Base-by-base conservation (phyloP, 2,113 vertebrate genomes). In the Nerophis lumbriciformis region DNA sequence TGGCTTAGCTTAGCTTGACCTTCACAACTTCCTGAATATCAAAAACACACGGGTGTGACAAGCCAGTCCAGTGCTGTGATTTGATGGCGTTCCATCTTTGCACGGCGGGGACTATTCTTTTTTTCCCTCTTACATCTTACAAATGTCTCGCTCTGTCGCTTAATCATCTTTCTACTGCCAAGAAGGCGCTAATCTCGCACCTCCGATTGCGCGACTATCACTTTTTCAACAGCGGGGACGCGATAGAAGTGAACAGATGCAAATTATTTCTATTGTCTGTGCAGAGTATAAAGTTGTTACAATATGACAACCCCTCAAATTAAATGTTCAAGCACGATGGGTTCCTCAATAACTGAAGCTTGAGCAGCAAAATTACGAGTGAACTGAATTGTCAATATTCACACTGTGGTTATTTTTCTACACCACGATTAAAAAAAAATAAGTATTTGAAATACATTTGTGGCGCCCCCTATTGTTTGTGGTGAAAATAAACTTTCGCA, bases 11-110 rank as follows among this genome's bases (percentile, higher is more conserved):
- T 51, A 13, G 53, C n/a, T n/a, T 81, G 78, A 81, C 84, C 84
- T 81, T 85, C 77, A 71, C 69, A 73, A 71, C 64, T 76, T 45
- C 53, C 59, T 66, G 56, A 77, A 81, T 73, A 70, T 79, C 63
- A 66, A 63, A 66, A 65, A 73, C 66, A 66, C 68, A 71, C 65
- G 45, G 35, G 52, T 12, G 42, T 72, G 79, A 79, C 60, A 71
- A 68, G 74, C 63, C 53, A 70, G 59, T 53, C 44, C 35, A 39
- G 71, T 6, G 28, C 9, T 49, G 42, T 48, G 45, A 67, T 63
- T 55, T 36, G 53, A 65, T 59, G 61, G 10, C 42, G 42, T 45
- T 45, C 42, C 42, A 53, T 12, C 49, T 51, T 56, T 56, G 38
- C 37, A 42, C 6, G 14, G 11, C 1, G 6, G 39, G 66, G 61